Evolutionary conservation across 2,888 invertebrate species (phyloP).

Genomic region (Cataglyphis rosenhaueri): DNA sequence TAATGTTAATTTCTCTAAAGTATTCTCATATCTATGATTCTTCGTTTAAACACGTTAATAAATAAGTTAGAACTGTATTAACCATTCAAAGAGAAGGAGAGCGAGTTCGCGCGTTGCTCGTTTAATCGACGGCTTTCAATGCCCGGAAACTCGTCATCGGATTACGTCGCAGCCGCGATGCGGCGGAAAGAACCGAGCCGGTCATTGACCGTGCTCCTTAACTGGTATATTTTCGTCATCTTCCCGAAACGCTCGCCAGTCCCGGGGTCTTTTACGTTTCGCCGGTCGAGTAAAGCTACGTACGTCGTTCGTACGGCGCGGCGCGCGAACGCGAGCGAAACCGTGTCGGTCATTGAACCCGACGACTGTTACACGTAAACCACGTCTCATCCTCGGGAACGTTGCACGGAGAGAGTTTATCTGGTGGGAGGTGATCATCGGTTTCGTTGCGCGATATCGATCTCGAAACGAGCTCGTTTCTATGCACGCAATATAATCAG

Average conservation of each 20-base stretch:
- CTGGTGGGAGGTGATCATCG: conserved; percentile 47
- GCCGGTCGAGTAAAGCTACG: conserved; percentile 50
- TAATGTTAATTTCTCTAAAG: not conserved
- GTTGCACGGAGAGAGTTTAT: conserved; percentile 53
- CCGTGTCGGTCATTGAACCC: conserved; percentile 61
- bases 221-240: conserved; percentile 76
- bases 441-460: conserved; percentile 51
- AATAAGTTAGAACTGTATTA: conserved; percentile 9
- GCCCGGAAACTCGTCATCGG: conserved; percentile 68
- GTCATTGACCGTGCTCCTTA: conserved; percentile 75
- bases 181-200: conserved; percentile 57
- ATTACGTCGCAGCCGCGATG: conserved; percentile 54
- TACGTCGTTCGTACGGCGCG: conserved; percentile 10
- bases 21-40: not conserved
- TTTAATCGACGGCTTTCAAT: conserved; percentile 63
- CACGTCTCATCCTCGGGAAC: conserved; percentile 24
- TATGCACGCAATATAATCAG: not conserved
- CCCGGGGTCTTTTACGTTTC: conserved; percentile 57
- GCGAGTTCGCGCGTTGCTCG: conserved; percentile 19
- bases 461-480: conserved; percentile 40
- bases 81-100: not conserved
- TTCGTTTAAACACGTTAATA: not conserved
- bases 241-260: conserved; percentile 58
- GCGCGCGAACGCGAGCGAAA: conserved; percentile 60
- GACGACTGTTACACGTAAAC: conserved; percentile 42